Evolutionary conservation across 2,113 vertebrate species (phyloP).

Genomic region (Microtus ochrogaster): DNA sequence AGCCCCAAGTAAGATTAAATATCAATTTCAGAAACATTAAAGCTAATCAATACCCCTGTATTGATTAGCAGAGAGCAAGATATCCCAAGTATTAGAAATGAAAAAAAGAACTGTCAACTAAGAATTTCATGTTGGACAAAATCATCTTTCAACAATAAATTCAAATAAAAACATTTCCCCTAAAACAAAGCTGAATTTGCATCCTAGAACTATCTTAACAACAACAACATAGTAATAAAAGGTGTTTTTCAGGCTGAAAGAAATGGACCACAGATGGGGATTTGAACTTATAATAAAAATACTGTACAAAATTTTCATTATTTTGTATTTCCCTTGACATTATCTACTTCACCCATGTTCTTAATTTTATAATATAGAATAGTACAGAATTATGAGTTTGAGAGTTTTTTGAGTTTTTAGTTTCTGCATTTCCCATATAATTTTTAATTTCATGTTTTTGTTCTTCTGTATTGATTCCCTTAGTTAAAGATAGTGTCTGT

Average conservation of each 20-base stretch:
- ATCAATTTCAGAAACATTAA: background rate
- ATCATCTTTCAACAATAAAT: constrained; percentile 14
- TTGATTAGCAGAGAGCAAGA: background rate
- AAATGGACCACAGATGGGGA: background rate
- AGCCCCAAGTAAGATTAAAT: background rate
- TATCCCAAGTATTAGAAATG: background rate
- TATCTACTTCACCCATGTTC: background rate
- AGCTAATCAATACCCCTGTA: too few species aligned
- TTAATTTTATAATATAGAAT: background rate
- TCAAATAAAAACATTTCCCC: background rate
- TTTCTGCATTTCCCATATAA: background rate
- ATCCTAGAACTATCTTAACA: background rate
- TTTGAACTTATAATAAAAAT: background rate
- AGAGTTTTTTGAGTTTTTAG: background rate
- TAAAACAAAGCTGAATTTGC: background rate
- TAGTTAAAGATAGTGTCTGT: background rate
- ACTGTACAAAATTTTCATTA: background rate
- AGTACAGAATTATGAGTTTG: background rate
- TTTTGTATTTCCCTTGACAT: background rate
- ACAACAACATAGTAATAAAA: background rate
- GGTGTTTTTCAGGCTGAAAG: background rate
- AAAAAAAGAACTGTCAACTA: background rate
- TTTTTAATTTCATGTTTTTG: background rate
- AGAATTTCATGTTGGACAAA: background rate
- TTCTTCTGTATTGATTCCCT: background rate